Base-by-base conservation (phyloP, 1,140 invertebrate species). In the Ectropis grisescens region DNA sequence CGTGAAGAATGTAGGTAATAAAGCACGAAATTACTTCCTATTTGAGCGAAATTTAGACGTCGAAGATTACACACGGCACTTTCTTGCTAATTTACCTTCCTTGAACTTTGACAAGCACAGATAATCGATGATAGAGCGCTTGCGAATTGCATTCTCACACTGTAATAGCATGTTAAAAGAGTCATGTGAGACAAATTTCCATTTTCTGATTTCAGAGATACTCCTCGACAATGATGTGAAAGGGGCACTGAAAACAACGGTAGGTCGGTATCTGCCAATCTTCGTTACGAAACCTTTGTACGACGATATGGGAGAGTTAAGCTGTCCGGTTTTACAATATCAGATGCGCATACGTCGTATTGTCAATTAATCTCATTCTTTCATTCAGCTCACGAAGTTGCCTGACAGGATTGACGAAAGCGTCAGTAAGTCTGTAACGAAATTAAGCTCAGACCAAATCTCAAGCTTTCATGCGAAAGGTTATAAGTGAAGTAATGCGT, bases 21-120 rank as follows among this genome's bases (percentile, higher is more conserved):
- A 61, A 58, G 53, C 54, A 62, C 56, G 58, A 60, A 67, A 69
- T 67, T 57, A 65, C 58, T 65, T 57, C 62, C 52, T 58, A 43
- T 33, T 29, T 35, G 40, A 46, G 36, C 29, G 34, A 50, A n/a
- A 45, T 25, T 37, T 44, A 43, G 30, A 39, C 32, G 47, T 32
- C 29, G 43, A 47, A 47, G 43, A 50, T 47, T 44, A 33, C 32
- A 41, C 26, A 16, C 27, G 31, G 47, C 3, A 4, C 8, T 19
- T 19, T 19, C 16, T 8, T 19, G 8, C 16, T 19, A 19, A 19
- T 19, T 19, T 19, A 19, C 16, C 8, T 19, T 19, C 16, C 16
- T 4, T 19, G 16, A 19, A 3, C 16, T 19, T 3, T 8, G 16
- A 19, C n/a, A 26, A 26, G 13, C 13, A 30, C 15, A 37, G 11